A percentile compares a stretch with the other conserved stretches of the same genome.
phyloP scores from a whole-genome alignment of 1,140 invertebrate genomes.

The Anthonomus grandis region DNA sequence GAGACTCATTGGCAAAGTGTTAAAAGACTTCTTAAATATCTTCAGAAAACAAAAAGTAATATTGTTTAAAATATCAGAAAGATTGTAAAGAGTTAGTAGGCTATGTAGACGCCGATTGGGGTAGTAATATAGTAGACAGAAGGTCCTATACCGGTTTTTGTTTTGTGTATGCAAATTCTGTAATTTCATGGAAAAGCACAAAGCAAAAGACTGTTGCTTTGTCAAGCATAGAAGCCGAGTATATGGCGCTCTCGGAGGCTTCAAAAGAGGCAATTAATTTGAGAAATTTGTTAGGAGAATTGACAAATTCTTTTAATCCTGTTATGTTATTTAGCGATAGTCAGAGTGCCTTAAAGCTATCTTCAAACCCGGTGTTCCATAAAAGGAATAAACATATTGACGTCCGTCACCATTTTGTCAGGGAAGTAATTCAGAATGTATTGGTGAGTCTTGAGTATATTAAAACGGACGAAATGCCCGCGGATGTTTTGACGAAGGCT shows the following conservation, averaged over 20 bases:
- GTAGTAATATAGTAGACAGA: slow-evolving; percentile 24
- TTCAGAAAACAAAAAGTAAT: slow-evolving; percentile 45
- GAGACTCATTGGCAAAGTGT: slow-evolving; percentile 44
- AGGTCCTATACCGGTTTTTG: slow-evolving; percentile 40
- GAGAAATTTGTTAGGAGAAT: slow-evolving; percentile 7
- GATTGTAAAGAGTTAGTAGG: slow-evolving; percentile 30
- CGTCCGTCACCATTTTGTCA: slow-evolving; percentile 43
- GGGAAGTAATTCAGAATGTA: slow-evolving; percentile 22
- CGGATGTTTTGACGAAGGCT: slow-evolving; percentile 22
- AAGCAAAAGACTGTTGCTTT: slow-evolving; percentile 42
- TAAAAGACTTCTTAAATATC: slow-evolving; percentile 48
- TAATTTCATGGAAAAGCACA: slow-evolving; percentile 39
- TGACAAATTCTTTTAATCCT: not conserved
- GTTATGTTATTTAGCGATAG: no score
- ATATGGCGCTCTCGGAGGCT: slow-evolving; percentile 37
- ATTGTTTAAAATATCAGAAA: slow-evolving; percentile 13
- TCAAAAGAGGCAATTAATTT: slow-evolving; percentile 15
- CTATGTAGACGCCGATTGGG: slow-evolving; percentile 35
- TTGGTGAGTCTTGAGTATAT: slow-evolving; percentile 35
- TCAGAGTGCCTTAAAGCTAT: slow-evolving; percentile 13
- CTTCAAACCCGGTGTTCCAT: slow-evolving; percentile 43
- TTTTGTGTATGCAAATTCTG: slow-evolving; percentile 31
- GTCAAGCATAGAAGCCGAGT: slow-evolving; percentile 46
- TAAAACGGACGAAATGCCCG: slow-evolving; percentile 23
- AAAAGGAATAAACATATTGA: slow-evolving; percentile 49